phyloP scores from a whole-genome alignment of 2,113 vertebrate genomes.

The Ursus arctos region DNA sequence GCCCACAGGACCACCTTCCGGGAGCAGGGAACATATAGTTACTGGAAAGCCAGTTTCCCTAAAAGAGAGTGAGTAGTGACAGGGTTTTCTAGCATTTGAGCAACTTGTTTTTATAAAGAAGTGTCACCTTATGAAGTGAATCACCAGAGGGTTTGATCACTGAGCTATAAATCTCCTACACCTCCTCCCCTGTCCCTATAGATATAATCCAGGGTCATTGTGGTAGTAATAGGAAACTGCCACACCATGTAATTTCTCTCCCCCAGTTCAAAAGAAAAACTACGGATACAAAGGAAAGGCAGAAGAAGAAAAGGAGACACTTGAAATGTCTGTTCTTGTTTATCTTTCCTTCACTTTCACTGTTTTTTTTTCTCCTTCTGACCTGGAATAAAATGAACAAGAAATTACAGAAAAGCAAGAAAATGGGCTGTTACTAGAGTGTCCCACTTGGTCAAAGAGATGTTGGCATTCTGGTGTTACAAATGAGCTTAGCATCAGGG shows the following conservation, averaged over 20 bases:
- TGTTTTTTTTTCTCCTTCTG: slow-evolving; percentile 36
- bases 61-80: background rate
- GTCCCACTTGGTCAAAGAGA: background rate
- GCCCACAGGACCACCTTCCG: background rate
- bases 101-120: background rate
- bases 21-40: background rate
- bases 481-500: background rate
- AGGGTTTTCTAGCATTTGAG: slow-evolving; percentile 32
- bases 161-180: background rate
- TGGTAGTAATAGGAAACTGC: slow-evolving; percentile 25
- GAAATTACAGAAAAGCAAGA: background rate
- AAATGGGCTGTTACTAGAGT: background rate
- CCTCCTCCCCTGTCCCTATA: background rate
- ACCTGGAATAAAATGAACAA: background rate
- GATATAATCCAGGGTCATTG: background rate
- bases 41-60: slow-evolving; percentile 40
- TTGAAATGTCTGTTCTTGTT: background rate
- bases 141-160: slow-evolving; percentile 37
- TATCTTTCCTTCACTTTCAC: background rate
- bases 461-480: background rate
- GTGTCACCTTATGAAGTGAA: slow-evolving; percentile 63
- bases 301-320: background rate
- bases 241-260: slow-evolving; percentile 27
- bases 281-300: background rate
- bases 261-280: slow-evolving; percentile 36